Percentiles rank a stretch among this genome's conserved stretches.
phyloP scores from a whole-genome alignment of 30 jellyfish, hydroid and myxozoan species.

The Aurelia sp. region DNA sequence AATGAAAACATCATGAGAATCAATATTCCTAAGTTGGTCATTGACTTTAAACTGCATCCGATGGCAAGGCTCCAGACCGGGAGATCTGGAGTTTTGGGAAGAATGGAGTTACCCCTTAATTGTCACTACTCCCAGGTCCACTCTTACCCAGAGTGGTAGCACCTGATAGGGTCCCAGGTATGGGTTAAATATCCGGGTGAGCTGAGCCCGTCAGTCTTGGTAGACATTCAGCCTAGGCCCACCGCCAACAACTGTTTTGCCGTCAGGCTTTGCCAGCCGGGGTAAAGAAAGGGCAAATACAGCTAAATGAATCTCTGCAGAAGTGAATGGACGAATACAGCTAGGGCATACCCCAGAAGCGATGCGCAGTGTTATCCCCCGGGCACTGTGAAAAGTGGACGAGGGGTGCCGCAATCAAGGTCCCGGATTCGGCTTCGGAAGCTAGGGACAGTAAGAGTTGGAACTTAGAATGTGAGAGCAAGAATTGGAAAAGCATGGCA shows the following conservation, averaged over 20 bases:
- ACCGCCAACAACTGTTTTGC: no score
- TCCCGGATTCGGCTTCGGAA: constrained; percentile 39
- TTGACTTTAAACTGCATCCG: no score
- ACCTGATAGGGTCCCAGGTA: constrained; percentile 37
- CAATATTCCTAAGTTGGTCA: no score
- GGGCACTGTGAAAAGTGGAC: constrained; percentile 19
- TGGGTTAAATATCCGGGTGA: constrained; percentile 6
- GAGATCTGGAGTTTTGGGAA: constrained; percentile 39
- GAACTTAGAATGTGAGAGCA: no score
- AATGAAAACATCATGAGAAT: no score
- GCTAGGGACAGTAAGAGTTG: no score
- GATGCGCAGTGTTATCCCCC: constrained; percentile 42
- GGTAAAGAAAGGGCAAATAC: no score
- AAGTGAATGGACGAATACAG: no score
- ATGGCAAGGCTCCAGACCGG: background rate
- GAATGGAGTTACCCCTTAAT: constrained; percentile 63
- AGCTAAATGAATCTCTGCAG: no score
- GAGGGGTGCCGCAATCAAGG: constrained; percentile 40
- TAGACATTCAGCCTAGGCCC: background rate
- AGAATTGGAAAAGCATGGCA: no score
- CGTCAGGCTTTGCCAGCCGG: no score
- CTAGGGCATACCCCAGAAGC: constrained; percentile 49
- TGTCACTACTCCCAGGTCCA: constrained; percentile 58
- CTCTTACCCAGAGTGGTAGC: constrained; percentile 55
- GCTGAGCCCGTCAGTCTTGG: no score